A percentile compares a stretch with the other conserved stretches of the same genome.
Evolutionary conservation across 2,888 invertebrate species (phyloP).

Genomic region (Theristus sp.): DNA sequence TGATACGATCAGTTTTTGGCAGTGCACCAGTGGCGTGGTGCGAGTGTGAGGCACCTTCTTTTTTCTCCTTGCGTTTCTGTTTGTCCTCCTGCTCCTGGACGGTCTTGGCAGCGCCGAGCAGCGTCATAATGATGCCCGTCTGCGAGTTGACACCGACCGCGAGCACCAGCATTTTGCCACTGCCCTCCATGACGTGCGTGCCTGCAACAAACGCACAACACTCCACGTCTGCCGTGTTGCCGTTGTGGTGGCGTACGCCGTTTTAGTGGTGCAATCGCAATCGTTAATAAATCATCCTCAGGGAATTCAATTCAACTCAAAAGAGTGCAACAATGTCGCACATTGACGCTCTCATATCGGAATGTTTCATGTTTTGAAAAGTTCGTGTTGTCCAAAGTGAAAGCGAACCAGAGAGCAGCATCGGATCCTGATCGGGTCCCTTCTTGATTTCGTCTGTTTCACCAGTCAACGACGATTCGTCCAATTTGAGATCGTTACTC

Average conservation of each 20-base stretch:
- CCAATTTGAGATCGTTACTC: conserved; percentile 37
- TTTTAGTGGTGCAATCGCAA: no score
- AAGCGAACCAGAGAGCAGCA: conserved; percentile 19
- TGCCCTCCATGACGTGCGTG: conserved; percentile 28
- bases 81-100: conserved; percentile 23
- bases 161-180: conserved; percentile 19
- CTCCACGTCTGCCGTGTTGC: no score
- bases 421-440: conserved; percentile 22
- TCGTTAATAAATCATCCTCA: no score
- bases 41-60: no score
- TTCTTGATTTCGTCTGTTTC: conserved; percentile 29
- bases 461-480: conserved; percentile 29
- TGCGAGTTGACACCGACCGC: conserved; percentile 26
- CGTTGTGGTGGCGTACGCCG: no score
- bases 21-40: no score
- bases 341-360: no score
- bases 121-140: conserved; percentile 28
- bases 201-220: conserved; percentile 7
- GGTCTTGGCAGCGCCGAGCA: conserved; percentile 25
- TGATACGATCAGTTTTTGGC: no score
- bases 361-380: neutral
- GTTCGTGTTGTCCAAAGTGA: no score
- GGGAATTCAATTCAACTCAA: no score
- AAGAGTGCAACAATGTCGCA: neutral
- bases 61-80: conserved; percentile 19